Conservation (phyloP, 2,888 invertebrate species). For the Sesamia inferens region DNA sequence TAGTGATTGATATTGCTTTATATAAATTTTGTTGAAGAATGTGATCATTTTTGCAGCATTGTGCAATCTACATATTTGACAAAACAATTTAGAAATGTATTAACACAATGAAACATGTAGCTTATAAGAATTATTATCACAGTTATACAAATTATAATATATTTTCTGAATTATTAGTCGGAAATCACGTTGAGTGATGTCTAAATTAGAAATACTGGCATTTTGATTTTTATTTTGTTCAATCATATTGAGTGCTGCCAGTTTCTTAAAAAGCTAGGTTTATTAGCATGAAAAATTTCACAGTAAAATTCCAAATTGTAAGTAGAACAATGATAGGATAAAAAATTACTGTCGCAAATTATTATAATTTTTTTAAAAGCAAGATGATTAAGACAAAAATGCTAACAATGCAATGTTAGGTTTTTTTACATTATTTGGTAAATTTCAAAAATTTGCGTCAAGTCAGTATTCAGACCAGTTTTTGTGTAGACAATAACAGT, state of each 20-base stretch:
- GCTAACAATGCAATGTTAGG: background rate
- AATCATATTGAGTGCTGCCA: background rate
- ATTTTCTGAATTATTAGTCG: constrained; percentile 35
- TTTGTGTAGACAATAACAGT: background rate
- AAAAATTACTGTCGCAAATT: constrained; percentile 3
- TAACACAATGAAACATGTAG: constrained; percentile 37
- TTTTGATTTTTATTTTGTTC: background rate
- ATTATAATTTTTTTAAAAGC: background rate
- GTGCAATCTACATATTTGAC: constrained; percentile 30
- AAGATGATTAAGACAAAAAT: constrained; percentile 19
- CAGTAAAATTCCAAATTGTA: constrained; percentile 4
- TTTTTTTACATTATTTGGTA: constrained; percentile 9
- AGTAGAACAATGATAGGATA: constrained; percentile 8
- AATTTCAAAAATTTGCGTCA: background rate
- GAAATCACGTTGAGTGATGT: constrained; percentile 26
- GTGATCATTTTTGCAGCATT: constrained; percentile 29
- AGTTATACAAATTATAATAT: constrained; percentile 48
- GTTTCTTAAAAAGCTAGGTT: constrained; percentile 2
- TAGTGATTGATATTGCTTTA: constrained; percentile 11
- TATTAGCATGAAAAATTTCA: constrained; percentile 9
- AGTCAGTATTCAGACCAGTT: constrained; percentile 6
- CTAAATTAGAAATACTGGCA: constrained; percentile 10
- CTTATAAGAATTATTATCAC: constrained; percentile 44
- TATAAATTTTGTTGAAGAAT: constrained; percentile 44
- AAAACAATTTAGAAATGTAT: constrained; percentile 29